Base-by-base conservation (phyloP, 2,888 invertebrate species). In the Campoletis raptor region DNA sequence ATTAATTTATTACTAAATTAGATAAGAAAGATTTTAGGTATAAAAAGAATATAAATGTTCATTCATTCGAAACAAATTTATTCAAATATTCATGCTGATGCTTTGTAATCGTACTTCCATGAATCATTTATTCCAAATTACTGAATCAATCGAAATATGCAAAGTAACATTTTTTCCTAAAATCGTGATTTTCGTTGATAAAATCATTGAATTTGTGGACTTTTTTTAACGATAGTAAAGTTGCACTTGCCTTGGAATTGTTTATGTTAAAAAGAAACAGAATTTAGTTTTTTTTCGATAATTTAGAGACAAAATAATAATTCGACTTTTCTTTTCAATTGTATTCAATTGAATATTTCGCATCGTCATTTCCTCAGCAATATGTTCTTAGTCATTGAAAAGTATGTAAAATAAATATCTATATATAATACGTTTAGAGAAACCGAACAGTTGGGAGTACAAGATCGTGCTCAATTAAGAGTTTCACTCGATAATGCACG, bases 401-500 rank as follows among this genome's bases (percentile, higher is more conserved):
- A 61, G 30, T 61, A 61, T 30, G 48, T 15, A 2, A 30, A 61
- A 30, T 6, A 18, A 36, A 52, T n/a, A 52, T 18, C 30, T 37
- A 45, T 42, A 45, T 45, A 61, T 45, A 48, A 21, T 48, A 15
- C 12, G 81, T 74, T 81, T n/a, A 72, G 77, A 78, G 85, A 81
- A 81, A 85, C 73, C 77, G 73, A 73, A 73, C 36, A 81, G 37
- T 78, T 72, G 15, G 82, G 48, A 70, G 70, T 78, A 57, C 64
- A 40, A 42, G 45, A 77, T 69, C 77, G 83, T 70, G 48, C 70
- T 67, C 81, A 81, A 81, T 85, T 81, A 78, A 85, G 77, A 81
- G 85, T 85, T 85, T 85, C 85, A 78, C 85, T 81, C 81, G 64
- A 77, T 81, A 67, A 73, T 73, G 66, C 57, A 72, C 57, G 77